phyloP scores from a whole-genome alignment of 1,140 invertebrate genomes.

The Maniola jurtina region DNA sequence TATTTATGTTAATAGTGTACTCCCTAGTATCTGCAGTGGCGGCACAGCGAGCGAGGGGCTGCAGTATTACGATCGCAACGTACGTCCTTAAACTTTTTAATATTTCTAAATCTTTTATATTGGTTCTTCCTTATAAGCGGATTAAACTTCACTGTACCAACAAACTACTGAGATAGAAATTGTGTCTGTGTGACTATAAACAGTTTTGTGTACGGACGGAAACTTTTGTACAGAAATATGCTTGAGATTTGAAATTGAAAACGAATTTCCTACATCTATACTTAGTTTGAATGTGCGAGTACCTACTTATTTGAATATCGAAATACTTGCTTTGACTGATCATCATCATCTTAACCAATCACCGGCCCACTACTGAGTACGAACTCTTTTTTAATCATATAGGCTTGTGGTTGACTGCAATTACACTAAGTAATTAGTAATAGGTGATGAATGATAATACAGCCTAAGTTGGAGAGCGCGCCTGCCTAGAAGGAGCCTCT shows the following conservation, averaged over 20 bases:
- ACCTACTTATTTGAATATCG: not conserved
- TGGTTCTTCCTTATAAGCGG: slow-evolving; percentile 30
- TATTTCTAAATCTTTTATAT: slow-evolving; percentile 33
- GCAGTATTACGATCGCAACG: slow-evolving; percentile 23
- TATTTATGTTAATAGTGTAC: slow-evolving; percentile 35
- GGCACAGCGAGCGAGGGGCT: slow-evolving; percentile 20
- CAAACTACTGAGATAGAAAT: slow-evolving; percentile 27
- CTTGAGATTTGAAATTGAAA: slow-evolving; percentile 3
- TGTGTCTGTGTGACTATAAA: slow-evolving; percentile 26
- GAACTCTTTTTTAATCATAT: no score
- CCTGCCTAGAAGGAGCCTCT: no score
- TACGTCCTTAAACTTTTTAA: slow-evolving; percentile 27
- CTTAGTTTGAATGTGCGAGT: not conserved
- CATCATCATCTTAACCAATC: no score
- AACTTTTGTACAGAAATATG: slow-evolving; percentile 4
- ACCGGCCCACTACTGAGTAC: no score
- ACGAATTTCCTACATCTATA: not conserved
- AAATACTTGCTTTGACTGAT: not conserved
- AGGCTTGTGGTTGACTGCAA: no score
- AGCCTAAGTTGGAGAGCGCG: no score
- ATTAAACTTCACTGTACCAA: slow-evolving; percentile 23
- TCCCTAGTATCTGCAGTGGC: slow-evolving; percentile 25
- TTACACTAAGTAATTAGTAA: no score
- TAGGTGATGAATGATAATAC: no score
- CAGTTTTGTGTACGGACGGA: slow-evolving; percentile 10